A percentile compares a stretch with the other conserved stretches of the same genome.
Evolutionary conservation across 2,797 vertebrate species (phyloP).

Genomic region (Meda fulgida): DNA sequence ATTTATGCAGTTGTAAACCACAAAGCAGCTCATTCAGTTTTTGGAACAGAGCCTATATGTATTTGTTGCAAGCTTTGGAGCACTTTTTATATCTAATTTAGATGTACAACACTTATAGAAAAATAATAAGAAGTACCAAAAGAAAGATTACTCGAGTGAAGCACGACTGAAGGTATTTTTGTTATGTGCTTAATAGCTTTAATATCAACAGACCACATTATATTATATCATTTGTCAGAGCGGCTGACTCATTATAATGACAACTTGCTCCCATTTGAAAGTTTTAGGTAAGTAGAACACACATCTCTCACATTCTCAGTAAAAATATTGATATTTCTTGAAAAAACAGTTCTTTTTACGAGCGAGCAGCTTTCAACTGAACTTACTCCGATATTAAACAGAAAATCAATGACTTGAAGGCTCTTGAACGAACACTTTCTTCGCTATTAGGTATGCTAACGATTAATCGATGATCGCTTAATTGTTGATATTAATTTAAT

Average conservation of each 20-base stretch:
- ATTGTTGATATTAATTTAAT: not conserved
- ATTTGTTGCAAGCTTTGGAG: not conserved
- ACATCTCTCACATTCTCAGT: not conserved
- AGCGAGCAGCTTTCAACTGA: not conserved
- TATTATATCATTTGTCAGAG: conserved; percentile 17
- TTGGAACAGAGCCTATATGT: not conserved
- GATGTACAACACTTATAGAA: not conserved
- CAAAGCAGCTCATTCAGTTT: not conserved
- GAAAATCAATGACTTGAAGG: not conserved
- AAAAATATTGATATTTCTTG: conserved; percentile 1
- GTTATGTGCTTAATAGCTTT: conserved; percentile 8
- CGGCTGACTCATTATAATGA: conserved; percentile 14
- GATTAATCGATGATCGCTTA: not conserved
- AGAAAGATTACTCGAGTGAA: not conserved
- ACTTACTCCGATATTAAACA: not conserved
- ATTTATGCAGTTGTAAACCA: not conserved
- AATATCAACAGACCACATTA: conserved; percentile 9
- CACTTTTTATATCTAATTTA: conserved; percentile 9
- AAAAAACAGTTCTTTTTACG: not conserved
- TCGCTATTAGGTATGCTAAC: not conserved
- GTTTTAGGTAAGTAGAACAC: not conserved
- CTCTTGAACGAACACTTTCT: not conserved
- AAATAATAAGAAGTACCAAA: not conserved
- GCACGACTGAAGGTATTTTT: not conserved
- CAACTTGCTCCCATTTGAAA: not conserved